phyloP scores from a whole-genome alignment of 2,113 vertebrate species.

The Sminthopsis crassicaudata region DNA sequence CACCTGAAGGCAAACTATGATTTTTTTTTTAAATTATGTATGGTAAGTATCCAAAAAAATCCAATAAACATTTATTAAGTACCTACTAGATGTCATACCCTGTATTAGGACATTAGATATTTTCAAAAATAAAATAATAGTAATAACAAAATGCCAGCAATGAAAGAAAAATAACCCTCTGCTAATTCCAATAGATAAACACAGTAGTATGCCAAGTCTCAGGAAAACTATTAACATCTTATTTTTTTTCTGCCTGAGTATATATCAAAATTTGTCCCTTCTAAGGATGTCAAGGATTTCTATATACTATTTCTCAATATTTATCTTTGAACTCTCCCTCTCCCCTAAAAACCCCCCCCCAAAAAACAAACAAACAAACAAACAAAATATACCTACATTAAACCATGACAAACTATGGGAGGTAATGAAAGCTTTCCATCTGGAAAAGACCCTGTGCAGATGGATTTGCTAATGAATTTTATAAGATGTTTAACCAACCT shows the following conservation, averaged over 20 bases:
- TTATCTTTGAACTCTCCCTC: slow-evolving; percentile 4
- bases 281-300: slow-evolving; percentile 41
- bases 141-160: slow-evolving; percentile 15
- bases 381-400: slow-evolving; percentile 69
- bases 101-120: background rate
- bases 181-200: background rate
- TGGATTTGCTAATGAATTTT: slow-evolving; percentile 78
- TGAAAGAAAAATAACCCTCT: slow-evolving; percentile 2
- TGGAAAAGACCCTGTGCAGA: slow-evolving; percentile 75
- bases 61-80: background rate
- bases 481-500: slow-evolving; percentile 80
- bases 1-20: background rate
- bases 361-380: slow-evolving; percentile 18
- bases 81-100: background rate
- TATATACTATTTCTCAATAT: slow-evolving; percentile 44
- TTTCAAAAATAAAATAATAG: background rate
- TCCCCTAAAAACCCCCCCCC: too few relatives aligned
- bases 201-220: background rate
- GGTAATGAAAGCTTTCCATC: slow-evolving; percentile 74
- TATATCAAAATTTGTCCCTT: background rate
- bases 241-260: slow-evolving; percentile 12
- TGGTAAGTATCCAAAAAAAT: background rate
- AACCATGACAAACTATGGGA: slow-evolving; percentile 68
- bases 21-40: background rate
- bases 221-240: background rate